phyloP scores from a whole-genome alignment of 1,140 invertebrate species.

The Chironomus tepperi region DNA sequence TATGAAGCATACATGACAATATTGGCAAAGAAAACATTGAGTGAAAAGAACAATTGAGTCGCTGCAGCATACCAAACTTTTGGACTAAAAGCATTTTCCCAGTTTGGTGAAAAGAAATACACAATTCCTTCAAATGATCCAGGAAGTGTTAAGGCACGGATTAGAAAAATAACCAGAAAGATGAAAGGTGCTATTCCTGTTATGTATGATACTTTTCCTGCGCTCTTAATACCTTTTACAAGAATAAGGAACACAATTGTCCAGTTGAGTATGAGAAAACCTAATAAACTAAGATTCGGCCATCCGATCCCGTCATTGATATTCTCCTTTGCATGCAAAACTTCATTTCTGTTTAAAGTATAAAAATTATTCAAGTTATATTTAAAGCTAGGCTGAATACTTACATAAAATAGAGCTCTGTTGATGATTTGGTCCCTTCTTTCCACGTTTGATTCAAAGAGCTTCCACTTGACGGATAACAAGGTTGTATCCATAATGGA shows the following conservation, averaged over 20 bases:
- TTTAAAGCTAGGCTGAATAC: conserved; percentile 30
- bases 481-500: conserved; percentile 46
- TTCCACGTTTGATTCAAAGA: not conserved
- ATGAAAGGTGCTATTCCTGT: conserved; percentile 67
- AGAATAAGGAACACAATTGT: conserved; percentile 55
- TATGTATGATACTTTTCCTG: conserved; percentile 59
- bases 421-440: conserved; percentile 39
- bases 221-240: conserved; percentile 51
- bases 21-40: conserved; percentile 73
- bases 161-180: conserved; percentile 55
- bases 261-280: conserved; percentile 63
- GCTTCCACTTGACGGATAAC: conserved; percentile 41
- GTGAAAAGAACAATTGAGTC: conserved; percentile 76
- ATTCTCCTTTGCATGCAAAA: conserved; percentile 40
- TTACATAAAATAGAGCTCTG: conserved; percentile 52
- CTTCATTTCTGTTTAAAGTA: not conserved
- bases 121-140: conserved; percentile 66
- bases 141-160: conserved; percentile 59
- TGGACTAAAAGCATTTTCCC: conserved; percentile 55
- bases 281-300: conserved; percentile 53
- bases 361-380: not conserved
- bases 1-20: conserved; percentile 76
- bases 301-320: conserved; percentile 52
- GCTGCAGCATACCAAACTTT: conserved; percentile 77
- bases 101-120: conserved; percentile 66